Base-by-base conservation (phyloP, 2,797 vertebrate species). In the Melopsittacus undulatus region DNA sequence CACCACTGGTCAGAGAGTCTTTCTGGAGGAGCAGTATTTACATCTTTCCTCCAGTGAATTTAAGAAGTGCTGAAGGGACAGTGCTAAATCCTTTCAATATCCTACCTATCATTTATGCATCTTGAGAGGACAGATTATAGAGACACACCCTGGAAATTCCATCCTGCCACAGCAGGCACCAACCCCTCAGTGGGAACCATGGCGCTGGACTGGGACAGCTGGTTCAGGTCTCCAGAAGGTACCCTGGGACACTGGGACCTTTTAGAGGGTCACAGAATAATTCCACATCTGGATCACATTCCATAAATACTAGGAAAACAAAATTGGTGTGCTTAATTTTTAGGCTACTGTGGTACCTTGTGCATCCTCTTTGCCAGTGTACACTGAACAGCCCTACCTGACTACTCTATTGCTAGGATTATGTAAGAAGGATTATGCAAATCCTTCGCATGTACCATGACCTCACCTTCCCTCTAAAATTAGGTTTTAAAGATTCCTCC, bases 191-290 rank as follows among this genome's bases (percentile, higher is more conserved):
- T 46, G 48, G 24, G 30, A 85, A 22, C 21, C 6, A 20, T 6
- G 8, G 32, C 15, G 30, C 8, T 51, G 43, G n/a, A 51, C 32
- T 23, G 19, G 36, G 27, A 4, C 23, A 62, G 15, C 22, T 73
- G 32, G 18, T 69, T 62, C 45, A 56, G 27, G 42, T 54, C 34
- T 80, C 45, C 66, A 67, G 29, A 57, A 75, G 7, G 21, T 49
- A 61, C 22, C 12, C 0, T 24, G 21, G 12, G 17, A 62, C 22
- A 20, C 0, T 22, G 21, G 13, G 17, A 4, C 5, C 22, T 5
- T 45, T 73, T 46, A 57, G 18, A 52, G 22, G 22, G 19, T 38
- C n/a, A 56, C 10, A 43, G 46, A 92, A 32, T 57, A 79, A 63
- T 51, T 85, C 13, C 20, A 36, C 10, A 45, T 61, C 13, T 68